A percentile compares a stretch with the other conserved stretches of the same genome.
phyloP scores from a whole-genome alignment of 2,113 vertebrate species.

The Loxodonta africana region DNA sequence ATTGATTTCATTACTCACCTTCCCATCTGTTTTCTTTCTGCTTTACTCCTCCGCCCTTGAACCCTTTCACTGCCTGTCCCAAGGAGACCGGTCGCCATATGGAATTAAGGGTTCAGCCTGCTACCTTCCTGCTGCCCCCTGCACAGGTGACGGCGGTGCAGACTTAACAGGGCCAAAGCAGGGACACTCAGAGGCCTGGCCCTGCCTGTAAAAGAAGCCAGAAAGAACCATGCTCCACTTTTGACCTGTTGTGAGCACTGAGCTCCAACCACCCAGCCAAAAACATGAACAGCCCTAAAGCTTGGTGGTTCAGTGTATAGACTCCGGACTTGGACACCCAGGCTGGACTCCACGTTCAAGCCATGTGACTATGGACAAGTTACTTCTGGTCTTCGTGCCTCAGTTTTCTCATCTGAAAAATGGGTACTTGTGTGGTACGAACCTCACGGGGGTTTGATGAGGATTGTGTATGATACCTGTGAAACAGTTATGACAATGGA shows the following conservation, averaged over 20 bases:
- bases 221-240: background rate
- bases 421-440: background rate
- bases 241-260: fast-evolving
- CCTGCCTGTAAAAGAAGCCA: background rate
- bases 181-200: no score
- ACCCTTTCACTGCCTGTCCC: background rate
- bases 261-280: background rate
- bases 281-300: fast-evolving
- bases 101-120: background rate
- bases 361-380: fast-evolving
- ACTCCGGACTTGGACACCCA: fast-evolving
- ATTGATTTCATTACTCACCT: background rate
- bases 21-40: constrained; percentile 43
- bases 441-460: fast-evolving
- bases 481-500: background rate
- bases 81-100: background rate
- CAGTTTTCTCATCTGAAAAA: constrained; percentile 4
- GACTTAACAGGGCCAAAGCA: background rate
- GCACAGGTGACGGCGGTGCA: background rate
- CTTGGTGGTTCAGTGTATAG: fast-evolving
- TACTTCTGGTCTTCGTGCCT: background rate
- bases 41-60: background rate
- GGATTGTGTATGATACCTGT: fast-evolving
- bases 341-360: background rate
- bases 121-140: background rate